Evolutionary conservation across 2,113 vertebrate genomes (phyloP).

Genomic region (Sinocyclocheilus anophthalmus): DNA sequence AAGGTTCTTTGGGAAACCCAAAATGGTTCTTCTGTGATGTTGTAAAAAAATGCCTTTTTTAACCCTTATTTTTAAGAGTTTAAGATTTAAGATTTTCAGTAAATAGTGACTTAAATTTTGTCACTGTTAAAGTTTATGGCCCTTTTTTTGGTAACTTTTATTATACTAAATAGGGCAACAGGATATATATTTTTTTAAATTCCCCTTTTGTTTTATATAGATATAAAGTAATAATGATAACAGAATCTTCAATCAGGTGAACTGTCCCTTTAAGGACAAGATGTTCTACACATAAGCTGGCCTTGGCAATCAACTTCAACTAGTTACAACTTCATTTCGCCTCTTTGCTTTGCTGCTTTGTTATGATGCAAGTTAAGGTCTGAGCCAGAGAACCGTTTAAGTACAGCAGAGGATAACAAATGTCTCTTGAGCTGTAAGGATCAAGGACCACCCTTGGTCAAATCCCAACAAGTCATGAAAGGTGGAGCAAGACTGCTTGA

Average conservation of each 20-base stretch:
- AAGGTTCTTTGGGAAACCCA: background rate
- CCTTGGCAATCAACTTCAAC: background rate
- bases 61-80: too few relatives aligned
- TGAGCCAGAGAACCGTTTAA: slow-evolving; percentile 19
- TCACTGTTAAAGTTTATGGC: background rate
- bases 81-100: background rate
- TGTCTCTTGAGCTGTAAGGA: slow-evolving; percentile 34
- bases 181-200: background rate
- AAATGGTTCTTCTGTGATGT: background rate
- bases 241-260: background rate
- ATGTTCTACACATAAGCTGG: background rate
- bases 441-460: slow-evolving; percentile 18
- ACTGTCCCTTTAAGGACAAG: background rate
- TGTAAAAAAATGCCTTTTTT: background rate
- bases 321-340: background rate
- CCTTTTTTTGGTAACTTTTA: background rate
- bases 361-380: background rate
- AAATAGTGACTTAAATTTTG: background rate
- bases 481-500: slow-evolving; percentile 5
- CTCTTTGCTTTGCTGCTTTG: slow-evolving; percentile 3
- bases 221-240: background rate
- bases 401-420: slow-evolving; percentile 20
- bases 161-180: background rate
- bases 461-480: slow-evolving; percentile 13
- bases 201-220: background rate